phyloP scores from a whole-genome alignment of 2,113 vertebrate species.

The Heteronetta atricapilla region DNA sequence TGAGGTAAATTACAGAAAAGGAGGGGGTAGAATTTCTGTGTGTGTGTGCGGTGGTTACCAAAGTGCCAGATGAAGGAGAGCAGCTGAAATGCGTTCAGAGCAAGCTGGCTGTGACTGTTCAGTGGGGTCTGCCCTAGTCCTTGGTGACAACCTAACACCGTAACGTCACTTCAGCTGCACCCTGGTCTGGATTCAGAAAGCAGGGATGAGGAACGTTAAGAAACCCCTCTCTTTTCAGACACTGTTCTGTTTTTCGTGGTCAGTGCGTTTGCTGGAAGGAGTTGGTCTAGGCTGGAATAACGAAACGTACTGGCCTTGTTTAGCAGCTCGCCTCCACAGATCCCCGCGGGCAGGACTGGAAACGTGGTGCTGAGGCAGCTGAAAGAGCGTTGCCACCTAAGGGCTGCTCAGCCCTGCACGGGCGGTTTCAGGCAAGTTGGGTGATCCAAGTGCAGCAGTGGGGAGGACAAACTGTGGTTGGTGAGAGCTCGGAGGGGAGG shows the following conservation, averaged over 20 bases:
- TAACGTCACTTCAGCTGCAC: background rate
- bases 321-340: background rate
- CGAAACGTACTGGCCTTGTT: background rate
- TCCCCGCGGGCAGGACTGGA: background rate
- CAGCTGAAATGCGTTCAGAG: background rate
- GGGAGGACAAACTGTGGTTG: background rate
- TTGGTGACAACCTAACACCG: background rate
- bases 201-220: background rate
- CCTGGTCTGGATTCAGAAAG: background rate
- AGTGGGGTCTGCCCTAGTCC: background rate
- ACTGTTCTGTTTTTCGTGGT: background rate
- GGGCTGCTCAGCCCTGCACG: background rate
- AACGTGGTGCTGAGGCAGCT: background rate
- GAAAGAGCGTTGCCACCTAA: background rate
- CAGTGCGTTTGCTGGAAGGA: background rate
- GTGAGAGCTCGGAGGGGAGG: background rate
- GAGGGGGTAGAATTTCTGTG: background rate
- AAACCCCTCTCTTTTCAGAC: background rate
- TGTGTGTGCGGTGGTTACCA: fast-evolving
- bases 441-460: background rate
- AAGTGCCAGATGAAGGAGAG: background rate
- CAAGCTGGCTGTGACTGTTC: background rate
- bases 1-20: background rate
- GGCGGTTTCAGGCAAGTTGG: background rate
- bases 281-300: background rate